Evolutionary conservation across 2,113 vertebrate species (phyloP), one percentile per base, ranked within the genome.

Genomic region (Hippolais icterina): DNA sequence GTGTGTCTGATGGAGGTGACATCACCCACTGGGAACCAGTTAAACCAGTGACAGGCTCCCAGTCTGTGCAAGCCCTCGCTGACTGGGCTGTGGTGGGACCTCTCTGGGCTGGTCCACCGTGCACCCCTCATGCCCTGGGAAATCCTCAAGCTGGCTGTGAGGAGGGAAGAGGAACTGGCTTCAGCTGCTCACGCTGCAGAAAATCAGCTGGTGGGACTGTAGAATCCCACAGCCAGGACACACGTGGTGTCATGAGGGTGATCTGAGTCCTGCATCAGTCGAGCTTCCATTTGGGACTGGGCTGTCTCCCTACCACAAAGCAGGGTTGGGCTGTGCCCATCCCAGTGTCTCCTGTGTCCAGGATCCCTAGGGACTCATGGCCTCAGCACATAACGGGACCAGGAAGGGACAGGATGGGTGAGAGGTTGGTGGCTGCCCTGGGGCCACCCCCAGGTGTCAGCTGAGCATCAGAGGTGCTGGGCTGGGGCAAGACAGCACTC

Each of bases 221-320:
- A 35, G 37, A 57, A 31, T 72, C 5, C 63, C 29, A 24, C 0
- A 1, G 19, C 2, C 0, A 3, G 91, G 44, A 44, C 10, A 3
- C 9, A 1, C 0, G 0, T 29, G 76, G 14, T 17, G 53, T 9
- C 10, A 1, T 3, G 47, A 61, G 37, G 2, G 6, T 70, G 56
- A 65, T 49, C 25, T 0, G 12, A 4, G 1, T 29, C 60, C 59
- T 15, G 1, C 49, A 5, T 12, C 0, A 0, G 23, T 12, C 1
- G 0, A 74, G 27, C n/a, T 74, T 54, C 70, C n/a, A 27, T 39
- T 5, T 42, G 72, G 61, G 24, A 5, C 44, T 1, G 4, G 28
- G 3, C 16, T 4, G 0, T 64, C 37, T 41, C 42, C 61, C 9
- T 29, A 1, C 2, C 0, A 1, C 2, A 1, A 15, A 47, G 31